A percentile compares a stretch with the other conserved stretches of the same genome.
Evolutionary conservation across 2,113 vertebrate species (phyloP).

Genomic region (Neolamprologus longior): DNA sequence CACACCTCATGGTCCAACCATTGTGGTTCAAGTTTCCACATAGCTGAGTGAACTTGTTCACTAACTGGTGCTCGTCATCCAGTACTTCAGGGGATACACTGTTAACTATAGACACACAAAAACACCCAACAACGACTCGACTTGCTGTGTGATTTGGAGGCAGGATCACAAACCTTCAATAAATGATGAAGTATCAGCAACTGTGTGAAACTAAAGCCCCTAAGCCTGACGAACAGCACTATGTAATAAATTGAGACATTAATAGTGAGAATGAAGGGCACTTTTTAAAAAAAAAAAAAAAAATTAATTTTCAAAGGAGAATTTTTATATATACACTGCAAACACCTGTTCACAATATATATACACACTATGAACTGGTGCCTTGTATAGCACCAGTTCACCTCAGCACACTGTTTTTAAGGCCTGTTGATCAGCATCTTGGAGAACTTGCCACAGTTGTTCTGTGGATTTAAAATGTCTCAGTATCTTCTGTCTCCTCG

Average conservation of each 20-base stretch:
- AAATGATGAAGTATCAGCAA: neutral
- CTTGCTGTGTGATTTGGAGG: neutral
- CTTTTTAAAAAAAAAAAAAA: fast-evolving
- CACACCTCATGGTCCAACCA: slow-evolving; percentile 65
- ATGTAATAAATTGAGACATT: neutral
- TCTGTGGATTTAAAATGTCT: neutral
- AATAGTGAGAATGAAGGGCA: neutral
- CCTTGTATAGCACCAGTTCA: neutral
- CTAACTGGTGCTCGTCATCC: slow-evolving; percentile 25
- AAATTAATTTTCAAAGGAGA: neutral
- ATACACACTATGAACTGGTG: neutral
- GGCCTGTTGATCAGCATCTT: neutral
- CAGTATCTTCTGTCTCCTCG: neutral
- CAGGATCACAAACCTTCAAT: neutral
- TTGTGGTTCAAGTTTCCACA: slow-evolving; percentile 30
- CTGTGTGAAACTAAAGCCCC: neutral
- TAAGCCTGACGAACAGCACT: neutral
- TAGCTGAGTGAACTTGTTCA: slow-evolving; percentile 44
- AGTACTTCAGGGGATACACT: slow-evolving; percentile 26
- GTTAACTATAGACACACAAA: slow-evolving; percentile 13
- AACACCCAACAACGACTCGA: neutral
- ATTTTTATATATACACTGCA: neutral
- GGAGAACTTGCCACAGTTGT: neutral
- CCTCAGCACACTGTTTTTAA: neutral
- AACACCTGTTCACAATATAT: neutral